These are phyloP conservation scores for Trachurus trachurus DNA, from an alignment of 2,797 vertebrate species.

Conservation along the genomic window DNA sequence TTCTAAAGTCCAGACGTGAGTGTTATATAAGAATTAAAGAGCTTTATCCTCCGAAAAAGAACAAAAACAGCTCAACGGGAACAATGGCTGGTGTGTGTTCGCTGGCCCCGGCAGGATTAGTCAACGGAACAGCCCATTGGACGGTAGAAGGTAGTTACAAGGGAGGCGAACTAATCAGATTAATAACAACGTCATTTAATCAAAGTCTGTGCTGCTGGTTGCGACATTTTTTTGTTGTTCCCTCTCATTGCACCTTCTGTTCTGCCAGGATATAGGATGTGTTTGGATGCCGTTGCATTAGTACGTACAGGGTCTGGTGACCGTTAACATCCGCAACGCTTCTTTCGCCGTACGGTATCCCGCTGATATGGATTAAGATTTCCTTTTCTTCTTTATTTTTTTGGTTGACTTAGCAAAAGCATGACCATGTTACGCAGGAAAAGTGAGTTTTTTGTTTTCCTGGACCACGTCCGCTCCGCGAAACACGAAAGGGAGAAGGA, in stretches of 20 bases:
- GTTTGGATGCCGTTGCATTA: neutral
- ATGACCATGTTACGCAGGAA: constrained; percentile 74
- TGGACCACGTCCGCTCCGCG: constrained; percentile 64
- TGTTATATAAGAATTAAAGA: constrained; percentile 77
- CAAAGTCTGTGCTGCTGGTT: constrained; percentile 41
- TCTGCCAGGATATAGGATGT: constrained; percentile 9
- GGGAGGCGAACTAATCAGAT: constrained; percentile 80
- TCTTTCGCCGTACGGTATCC: neutral
- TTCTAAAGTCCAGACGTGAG: constrained; percentile 31
- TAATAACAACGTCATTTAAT: constrained; percentile 76
- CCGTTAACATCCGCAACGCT: neutral
- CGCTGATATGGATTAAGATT: constrained; percentile 58
- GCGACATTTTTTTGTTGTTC: constrained; percentile 38
- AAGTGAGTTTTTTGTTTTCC: constrained; percentile 80
- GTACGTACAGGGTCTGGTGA: constrained; percentile 1
- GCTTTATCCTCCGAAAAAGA: constrained; percentile 58
- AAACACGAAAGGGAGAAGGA: constrained; percentile 56
- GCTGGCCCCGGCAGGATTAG: constrained; percentile 55
- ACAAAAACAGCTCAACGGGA: constrained; percentile 77
- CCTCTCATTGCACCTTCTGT: constrained; percentile 6
- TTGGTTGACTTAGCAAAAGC: neutral
- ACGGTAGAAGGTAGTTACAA: constrained; percentile 44
- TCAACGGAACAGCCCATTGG: constrained; percentile 71
- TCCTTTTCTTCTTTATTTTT: neutral
- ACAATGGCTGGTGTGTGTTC: constrained; percentile 79